Conservation (phyloP, 2,797 vertebrate species). For the Tenualosa ilisha region DNA sequence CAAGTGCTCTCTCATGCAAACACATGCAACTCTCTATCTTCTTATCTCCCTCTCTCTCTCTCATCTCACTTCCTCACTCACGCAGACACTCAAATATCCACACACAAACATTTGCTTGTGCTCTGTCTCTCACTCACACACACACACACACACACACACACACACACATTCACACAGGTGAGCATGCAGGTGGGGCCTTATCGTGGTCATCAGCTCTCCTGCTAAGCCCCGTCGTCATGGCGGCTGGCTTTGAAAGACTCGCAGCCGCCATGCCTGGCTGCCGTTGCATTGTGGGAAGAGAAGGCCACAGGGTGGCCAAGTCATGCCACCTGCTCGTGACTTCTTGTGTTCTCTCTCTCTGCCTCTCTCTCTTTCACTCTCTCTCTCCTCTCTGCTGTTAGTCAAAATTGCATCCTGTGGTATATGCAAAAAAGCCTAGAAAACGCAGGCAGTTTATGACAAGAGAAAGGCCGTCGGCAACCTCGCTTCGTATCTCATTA, state of each 20-base stretch:
- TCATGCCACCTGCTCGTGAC: background rate
- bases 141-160: constrained; percentile 3
- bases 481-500: background rate
- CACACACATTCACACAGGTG: background rate
- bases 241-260: constrained; percentile 12
- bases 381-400: background rate
- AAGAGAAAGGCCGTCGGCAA: background rate
- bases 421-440: background rate
- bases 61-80: background rate
- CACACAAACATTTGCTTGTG: background rate
- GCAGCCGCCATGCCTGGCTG: background rate
- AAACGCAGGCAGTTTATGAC: background rate
- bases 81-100: background rate
- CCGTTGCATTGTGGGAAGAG: background rate
- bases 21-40: background rate
- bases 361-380: no score
- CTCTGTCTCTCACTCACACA: background rate
- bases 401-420: background rate
- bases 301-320: background rate
- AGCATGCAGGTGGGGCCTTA: constrained; percentile 10
- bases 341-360: background rate
- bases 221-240: background rate
- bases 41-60: background rate
- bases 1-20: background rate
- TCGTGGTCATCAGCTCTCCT: background rate